These are phyloP conservation scores for Chelidonichthys spinosus DNA, from an alignment of 2,797 vertebrate species.

Conservation along the genomic window DNA sequence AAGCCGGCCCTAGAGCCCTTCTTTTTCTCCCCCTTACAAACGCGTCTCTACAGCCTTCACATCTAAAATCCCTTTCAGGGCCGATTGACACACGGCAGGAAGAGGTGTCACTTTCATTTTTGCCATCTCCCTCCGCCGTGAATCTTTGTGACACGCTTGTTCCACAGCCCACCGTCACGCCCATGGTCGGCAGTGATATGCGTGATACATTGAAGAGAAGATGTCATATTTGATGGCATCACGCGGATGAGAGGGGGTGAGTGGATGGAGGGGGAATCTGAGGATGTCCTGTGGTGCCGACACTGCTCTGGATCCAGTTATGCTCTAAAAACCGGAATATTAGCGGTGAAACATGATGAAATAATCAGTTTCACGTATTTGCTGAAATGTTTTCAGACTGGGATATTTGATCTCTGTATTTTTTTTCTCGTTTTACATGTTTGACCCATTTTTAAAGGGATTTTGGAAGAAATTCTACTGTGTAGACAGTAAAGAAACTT, in stretches of 20 bases:
- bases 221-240: constrained; percentile 50
- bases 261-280: constrained; percentile 18
- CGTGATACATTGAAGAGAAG: constrained; percentile 36
- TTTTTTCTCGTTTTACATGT: not conserved
- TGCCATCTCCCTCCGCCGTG: constrained; percentile 38
- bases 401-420: not conserved
- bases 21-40: constrained; percentile 10
- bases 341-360: constrained; percentile 18
- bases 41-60: constrained; percentile 42
- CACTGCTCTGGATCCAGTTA: constrained; percentile 4
- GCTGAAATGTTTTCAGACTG: not conserved
- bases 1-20: constrained; percentile 57
- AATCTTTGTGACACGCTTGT: constrained; percentile 61
- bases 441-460: not conserved
- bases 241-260: constrained; percentile 5
- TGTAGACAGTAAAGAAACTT: not conserved
- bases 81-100: constrained; percentile 63
- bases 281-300: constrained; percentile 1
- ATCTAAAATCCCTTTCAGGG: constrained; percentile 55
- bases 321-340: constrained; percentile 11
- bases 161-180: constrained; percentile 41
- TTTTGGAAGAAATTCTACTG: not conserved
- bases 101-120: constrained; percentile 70
- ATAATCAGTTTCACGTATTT: constrained; percentile 9
- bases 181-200: constrained; percentile 32